Evolutionary conservation across 2,113 vertebrate species (phyloP).

Genomic region (Miniopterus natalensis): DNA sequence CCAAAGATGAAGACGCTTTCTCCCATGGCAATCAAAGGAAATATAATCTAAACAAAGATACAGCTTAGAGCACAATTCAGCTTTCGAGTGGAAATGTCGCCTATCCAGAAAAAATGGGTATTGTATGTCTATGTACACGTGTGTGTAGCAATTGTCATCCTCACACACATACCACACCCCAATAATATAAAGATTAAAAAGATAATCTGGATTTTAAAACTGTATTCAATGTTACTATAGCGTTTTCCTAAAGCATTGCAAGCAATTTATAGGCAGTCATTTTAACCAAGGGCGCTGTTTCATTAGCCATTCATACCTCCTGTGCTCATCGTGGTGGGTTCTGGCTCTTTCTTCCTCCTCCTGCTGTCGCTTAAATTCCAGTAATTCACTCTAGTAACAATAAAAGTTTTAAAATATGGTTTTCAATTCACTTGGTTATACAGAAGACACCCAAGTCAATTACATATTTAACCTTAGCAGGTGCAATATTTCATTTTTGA

Average conservation of each 20-base stretch:
- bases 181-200: conserved; percentile 48
- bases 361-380: conserved; percentile 84
- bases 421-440: conserved; percentile 71
- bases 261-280: conserved; percentile 55
- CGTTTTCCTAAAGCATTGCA: neutral
- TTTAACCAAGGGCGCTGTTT: conserved; percentile 44
- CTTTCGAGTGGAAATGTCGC: neutral
- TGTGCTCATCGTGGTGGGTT: conserved; percentile 86
- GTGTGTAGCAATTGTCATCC: neutral
- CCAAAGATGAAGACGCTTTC: neutral
- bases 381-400: conserved; percentile 86
- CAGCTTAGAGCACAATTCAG: neutral
- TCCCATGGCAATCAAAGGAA: neutral
- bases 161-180: neutral
- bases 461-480: conserved; percentile 68
- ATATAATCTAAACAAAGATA: neutral
- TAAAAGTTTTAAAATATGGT: conserved; percentile 69
- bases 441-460: conserved; percentile 69
- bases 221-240: neutral
- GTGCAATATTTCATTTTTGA: conserved; percentile 52
- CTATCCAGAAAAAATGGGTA: neutral
- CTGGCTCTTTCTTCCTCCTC: conserved; percentile 84
- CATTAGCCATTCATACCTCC: conserved; percentile 86
- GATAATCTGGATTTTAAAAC: neutral
- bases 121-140: neutral